Evolutionary conservation across 2,113 vertebrate genomes (phyloP), one percentile per base, ranked within the genome.

Genomic region (Hippopotamus amphibius): DNA sequence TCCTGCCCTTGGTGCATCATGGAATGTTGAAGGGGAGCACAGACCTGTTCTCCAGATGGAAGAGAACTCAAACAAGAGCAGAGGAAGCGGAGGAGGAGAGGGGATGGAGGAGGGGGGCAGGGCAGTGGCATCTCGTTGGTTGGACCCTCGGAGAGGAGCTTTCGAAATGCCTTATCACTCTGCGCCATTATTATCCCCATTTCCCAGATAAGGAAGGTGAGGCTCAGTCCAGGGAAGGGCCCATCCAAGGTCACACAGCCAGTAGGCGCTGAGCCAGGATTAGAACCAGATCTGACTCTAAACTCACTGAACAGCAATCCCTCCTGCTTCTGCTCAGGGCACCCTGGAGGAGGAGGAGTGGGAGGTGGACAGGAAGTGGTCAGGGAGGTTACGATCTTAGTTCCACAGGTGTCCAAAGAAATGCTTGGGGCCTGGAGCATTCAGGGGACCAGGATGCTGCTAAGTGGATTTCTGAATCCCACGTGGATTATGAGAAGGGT

Each of bases 351-450:
- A 71, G 43, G 46, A 93, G 71, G 11, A 6, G 3, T 8, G 21
- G 80, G 7, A 55, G 77, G 46, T 0, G 2, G 48, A 50, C 2
- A 1, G 12, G 19, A 22, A 26, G 6, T 8, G 3, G 37, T 24
- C 7, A 0, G 43, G 8, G 81, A 71, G 63, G 17, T 6, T 37
- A 22, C 72, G 43, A 2, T 21, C 33, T 71, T 37, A 10, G 2
- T 46, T 30, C 12, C 55, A 65, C 37, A 15, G 48, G 65, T 15
- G 9, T 48, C 81, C 46, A 26, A 66, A n/a, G 81, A 90, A 43
- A 11, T 15, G 24, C 37, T 14, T 37, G 50, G 22, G 50, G 24
- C 10, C 61, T 53, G 43, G 43, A 19, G 43, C 8, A 19, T 50
- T 65, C 37, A 55, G 43, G 48, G 63, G 72, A 48, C 24, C 33